Evolutionary conservation across 2,888 invertebrate species (phyloP), one percentile per base, ranked within the genome.

Genomic region (Arrhopalites spinosus): DNA sequence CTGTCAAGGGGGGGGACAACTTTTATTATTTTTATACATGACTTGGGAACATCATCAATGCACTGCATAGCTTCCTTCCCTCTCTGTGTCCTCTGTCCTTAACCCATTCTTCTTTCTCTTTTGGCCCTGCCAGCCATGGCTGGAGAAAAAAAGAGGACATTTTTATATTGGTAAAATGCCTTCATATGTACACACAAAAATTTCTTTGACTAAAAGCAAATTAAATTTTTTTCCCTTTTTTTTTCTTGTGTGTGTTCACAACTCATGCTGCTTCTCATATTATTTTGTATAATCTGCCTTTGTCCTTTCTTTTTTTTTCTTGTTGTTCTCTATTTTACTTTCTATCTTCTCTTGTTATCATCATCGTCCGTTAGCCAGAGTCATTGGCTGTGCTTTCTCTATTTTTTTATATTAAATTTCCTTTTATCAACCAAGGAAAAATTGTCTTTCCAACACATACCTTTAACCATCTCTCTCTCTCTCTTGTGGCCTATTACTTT

Each of bases 1-100:
- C 66, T 45, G 43, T 20, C 45, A 20, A n/a, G 45, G n/a, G n/a
- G n/a, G n/a, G n/a, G 20, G 66, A 66, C 66, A 66, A 66, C 66
- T 66, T 66, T 45, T 43, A 66, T 43, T 66, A 64, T 66, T 66
- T 66, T 36, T 66, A 43, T 43, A 43, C 66, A 43, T 66, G 66
- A 43, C 66, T 66, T 1, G 66, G 23, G 45, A 66, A 66, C 66
- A 66, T 45, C 43, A 66, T 45, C 43, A 66, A 66, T 66, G 23
- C 66, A 66, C 66, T 36, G 36, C 36, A 36, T 36, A 43, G 66
- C 66, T 59, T 13, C 59, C 59, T 36, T 7, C 36, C 36, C 5
- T 11, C 36, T 7, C 36, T 11, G 11, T 11, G 11, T 11, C 36
- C 36, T 36, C 36, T n/a, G n/a, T n/a, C 59, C 59, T 23, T 23